Base-by-base conservation (phyloP, 2,113 vertebrate species). In the Mesitornis unicolor region DNA sequence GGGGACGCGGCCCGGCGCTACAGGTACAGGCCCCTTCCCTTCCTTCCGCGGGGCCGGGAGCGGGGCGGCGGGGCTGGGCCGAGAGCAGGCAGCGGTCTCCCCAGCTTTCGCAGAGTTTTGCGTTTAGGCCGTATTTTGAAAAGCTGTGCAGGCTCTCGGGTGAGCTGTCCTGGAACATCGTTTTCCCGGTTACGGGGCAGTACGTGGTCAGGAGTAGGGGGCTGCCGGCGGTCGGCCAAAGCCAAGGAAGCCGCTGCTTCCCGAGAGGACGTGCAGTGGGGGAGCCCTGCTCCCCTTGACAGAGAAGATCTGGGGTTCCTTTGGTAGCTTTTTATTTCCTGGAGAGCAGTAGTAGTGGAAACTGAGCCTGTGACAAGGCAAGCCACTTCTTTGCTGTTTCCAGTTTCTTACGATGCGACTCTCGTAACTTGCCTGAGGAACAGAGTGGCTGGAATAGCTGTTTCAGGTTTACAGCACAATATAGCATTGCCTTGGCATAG, bases 1-100 rank as follows among this genome's bases (percentile, higher is more conserved):
- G 92, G 70, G 81, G 94, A 95, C 87, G 84, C 90, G 95, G 93
- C 93, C 86, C 93, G 91, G 13, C 87, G 94, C 81, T 89, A 75
- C 90, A 90, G 95, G 89, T 95, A 93, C 83, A 25, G 45, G 89
- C 33, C 5, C 14, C 24, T 36, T 53, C 15, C 28, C 47, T 64
- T 36, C 18, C 24, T 1, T 19, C 31, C 26, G 45, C 51, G 43
- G 80, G 56, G 33, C n/a, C 50, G 57, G 43, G 35, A 21, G 56
- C 42, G 84, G 43, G 57, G 71, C 40, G 45, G 59, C 33, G 38
- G 31, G 31, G 42, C 48, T 35, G 71, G 22, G 22, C 29, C 7
- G 56, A 22, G 43, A 26, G 74, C 54, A 5, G 67, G 1, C n/a
- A 20, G 94, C 42, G 42, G 64, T 31, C 11, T 38, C 7, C 2